Base-by-base conservation (phyloP, 2,888 invertebrate species). In the Parapristionchus giblindavisi region DNA sequence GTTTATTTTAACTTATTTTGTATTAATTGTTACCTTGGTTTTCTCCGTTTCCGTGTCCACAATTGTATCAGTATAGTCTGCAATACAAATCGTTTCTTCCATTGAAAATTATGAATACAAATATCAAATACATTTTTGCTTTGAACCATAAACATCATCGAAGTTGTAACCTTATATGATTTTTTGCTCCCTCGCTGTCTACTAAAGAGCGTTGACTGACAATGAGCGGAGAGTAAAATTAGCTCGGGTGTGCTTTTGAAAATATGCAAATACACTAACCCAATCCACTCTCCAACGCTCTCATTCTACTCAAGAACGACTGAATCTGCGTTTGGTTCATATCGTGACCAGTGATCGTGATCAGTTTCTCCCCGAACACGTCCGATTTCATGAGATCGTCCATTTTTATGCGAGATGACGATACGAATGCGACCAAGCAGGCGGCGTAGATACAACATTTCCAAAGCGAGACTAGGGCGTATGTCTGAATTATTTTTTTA, bases 391-490 rank as follows among this genome's bases (percentile, higher is more conserved):
- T 52, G 71, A 87, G 78, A 32, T 85, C 83, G 27, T 85, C 79
- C n/a, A 83, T 75, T 52, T 87, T 92, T 76, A 93, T 89, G 90
- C 93, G 79, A n/a, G n/a, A n/a, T 51, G 65, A 92, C 11, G 78
- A 72, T 27, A 93, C 90, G 77, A 93, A 92, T 52, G 93, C 90
- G 21, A 94, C 86, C 77, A 93, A 92, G 75, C 93, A 91, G 83
- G 93, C 90, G 77, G 95, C 91, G 88, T 96, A 95, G 52, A 93
- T 88, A 0, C 92, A 54, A 75, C 95, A 93, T 90, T 97, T 97
- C 96, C 96, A 96, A 0, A 94, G 89, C 0, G 96, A 94, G 72
- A 96, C 91, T 34, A 87, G 93, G 85, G 95, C 92, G 89, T 95
- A 95, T 2, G 92, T 93, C 89, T 94, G 27, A 52, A 70, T 11